Conservation (phyloP, 2,113 vertebrate genomes). For the Micronisus gabar region DNA sequence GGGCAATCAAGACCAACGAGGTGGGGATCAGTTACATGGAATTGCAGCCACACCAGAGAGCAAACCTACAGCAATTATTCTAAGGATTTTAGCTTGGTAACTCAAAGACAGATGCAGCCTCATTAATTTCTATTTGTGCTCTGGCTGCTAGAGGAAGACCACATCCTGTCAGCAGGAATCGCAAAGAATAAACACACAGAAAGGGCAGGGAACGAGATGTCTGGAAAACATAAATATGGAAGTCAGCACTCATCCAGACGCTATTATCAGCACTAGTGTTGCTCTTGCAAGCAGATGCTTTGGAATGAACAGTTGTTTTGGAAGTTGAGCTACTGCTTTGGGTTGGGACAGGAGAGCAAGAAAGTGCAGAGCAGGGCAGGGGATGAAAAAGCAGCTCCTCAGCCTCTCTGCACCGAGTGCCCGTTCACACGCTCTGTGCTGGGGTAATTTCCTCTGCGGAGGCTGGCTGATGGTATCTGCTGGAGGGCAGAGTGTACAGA, state of each 20-base stretch:
- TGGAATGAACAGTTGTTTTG: background rate
- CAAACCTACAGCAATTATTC: background rate
- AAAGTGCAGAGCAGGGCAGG: background rate
- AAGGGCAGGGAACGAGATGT: constrained; percentile 4
- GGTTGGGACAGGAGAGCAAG: background rate
- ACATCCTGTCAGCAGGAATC: constrained; percentile 39
- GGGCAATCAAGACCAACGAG: background rate
- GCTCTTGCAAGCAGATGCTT: background rate
- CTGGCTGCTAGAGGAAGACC: constrained; percentile 13
- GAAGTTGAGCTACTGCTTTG: background rate
- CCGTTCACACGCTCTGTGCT: background rate
- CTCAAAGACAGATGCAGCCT: background rate
- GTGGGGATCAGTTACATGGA: background rate
- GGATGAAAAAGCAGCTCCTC: background rate
- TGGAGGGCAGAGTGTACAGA: background rate
- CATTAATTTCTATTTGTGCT: background rate
- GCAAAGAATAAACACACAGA: constrained; percentile 20
- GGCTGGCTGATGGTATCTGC: background rate
- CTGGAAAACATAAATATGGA: constrained; percentile 1
- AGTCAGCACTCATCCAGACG: background rate
- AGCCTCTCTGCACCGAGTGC: background rate
- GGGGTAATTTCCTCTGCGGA: background rate
- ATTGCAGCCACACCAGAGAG: background rate
- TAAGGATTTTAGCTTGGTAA: background rate
- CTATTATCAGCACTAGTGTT: background rate